These are phyloP conservation scores for Bombyx huttoni DNA, from an alignment of 2,888 invertebrate genomes.

Conservation along the genomic window DNA sequence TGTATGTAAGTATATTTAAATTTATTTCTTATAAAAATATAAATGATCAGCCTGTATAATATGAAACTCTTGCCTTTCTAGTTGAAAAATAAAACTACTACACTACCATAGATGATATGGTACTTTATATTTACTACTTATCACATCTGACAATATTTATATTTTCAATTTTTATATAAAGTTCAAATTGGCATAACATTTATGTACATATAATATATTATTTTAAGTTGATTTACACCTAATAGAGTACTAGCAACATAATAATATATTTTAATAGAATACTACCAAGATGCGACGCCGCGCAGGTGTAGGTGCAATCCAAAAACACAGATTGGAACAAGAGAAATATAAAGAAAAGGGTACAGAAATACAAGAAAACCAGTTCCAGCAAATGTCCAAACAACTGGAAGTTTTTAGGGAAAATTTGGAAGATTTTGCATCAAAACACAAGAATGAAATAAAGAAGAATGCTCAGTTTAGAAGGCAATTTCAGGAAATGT, in stretches of 20 bases:
- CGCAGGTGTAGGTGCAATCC: slow-evolving; percentile 90
- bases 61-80: no score
- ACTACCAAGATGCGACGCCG: slow-evolving; percentile 79
- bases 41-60: no score
- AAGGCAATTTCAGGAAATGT: slow-evolving; percentile 98
- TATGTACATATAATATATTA: no score
- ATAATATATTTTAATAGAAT: not conserved
- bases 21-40: no score
- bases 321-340: slow-evolving; percentile 88
- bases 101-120: no score
- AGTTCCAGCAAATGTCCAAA: slow-evolving; percentile 92
- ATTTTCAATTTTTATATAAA: no score
- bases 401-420: slow-evolving; percentile 93
- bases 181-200: no score
- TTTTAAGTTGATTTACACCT: no score
- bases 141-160: no score
- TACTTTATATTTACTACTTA: no score
- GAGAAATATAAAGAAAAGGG: slow-evolving; percentile 94
- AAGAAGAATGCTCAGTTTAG: slow-evolving; percentile 95
- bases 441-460: slow-evolving; percentile 95
- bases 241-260: slow-evolving; percentile 3
- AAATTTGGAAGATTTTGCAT: slow-evolving; percentile 95
- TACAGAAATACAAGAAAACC: slow-evolving; percentile 91
- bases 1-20: no score
- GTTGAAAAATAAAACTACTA: no score